Evolutionary conservation across 2,888 invertebrate genomes (phyloP).

Genomic region (Microplitis deprimator): DNA sequence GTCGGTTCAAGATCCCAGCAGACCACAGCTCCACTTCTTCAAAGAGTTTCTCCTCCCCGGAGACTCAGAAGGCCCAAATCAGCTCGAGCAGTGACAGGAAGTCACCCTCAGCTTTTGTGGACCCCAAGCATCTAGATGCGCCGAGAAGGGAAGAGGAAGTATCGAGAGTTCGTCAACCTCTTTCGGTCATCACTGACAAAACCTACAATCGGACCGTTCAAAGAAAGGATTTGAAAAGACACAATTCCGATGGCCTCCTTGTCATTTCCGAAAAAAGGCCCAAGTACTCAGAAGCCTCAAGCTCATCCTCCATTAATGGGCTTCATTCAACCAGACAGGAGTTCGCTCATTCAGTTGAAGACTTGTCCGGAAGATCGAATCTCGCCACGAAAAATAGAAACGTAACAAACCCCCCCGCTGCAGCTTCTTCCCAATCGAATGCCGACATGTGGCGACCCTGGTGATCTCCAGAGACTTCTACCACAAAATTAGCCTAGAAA

Average conservation of each 20-base stretch:
- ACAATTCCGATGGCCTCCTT: constrained; percentile 64
- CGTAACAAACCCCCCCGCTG: constrained; percentile 47
- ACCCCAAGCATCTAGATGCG: constrained; percentile 50
- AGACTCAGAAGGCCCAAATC: constrained; percentile 67
- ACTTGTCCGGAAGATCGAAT: constrained; percentile 54
- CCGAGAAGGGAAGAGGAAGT: constrained; percentile 47
- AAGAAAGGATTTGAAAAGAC: constrained; percentile 60
- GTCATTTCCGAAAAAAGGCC: constrained; percentile 64
- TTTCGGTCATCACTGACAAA: constrained; percentile 69
- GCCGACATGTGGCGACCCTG: constrained; percentile 76
- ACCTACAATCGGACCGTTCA: constrained; percentile 61
- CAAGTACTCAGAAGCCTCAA: constrained; percentile 61
- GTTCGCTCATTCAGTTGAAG: constrained; percentile 53
- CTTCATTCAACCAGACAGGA: constrained; percentile 46
- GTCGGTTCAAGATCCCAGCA: constrained; percentile 60
- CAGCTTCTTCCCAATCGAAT: constrained; percentile 62
- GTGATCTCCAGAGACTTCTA: constrained; percentile 60
- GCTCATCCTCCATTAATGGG: constrained; percentile 51
- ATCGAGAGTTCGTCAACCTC: constrained; percentile 60
- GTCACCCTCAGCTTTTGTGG: constrained; percentile 57
- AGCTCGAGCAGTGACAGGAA: constrained; percentile 66
- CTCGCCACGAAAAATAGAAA: constrained; percentile 44
- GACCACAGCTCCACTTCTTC: constrained; percentile 60
- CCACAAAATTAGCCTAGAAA: too few species aligned
- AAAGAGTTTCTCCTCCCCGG: constrained; percentile 63